Percentiles rank a stretch among this genome's conserved stretches.
These are phyloP conservation scores for Prosapia bicincta DNA, from an alignment of 2,888 invertebrate species.

Conservation along the genomic window DNA sequence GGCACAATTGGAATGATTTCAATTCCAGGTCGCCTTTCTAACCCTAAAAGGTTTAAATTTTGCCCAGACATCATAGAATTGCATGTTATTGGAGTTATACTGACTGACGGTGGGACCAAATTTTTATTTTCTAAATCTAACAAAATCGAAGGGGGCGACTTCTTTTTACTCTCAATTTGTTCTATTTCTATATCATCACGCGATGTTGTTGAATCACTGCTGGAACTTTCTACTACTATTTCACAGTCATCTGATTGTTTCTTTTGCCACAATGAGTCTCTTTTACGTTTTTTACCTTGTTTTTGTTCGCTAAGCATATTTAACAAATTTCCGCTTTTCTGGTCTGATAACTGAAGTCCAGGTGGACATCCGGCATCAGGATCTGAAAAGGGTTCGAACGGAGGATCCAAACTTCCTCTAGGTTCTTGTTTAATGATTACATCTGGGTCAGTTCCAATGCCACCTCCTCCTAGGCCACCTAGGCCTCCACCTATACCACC, in stretches of 20 bases:
- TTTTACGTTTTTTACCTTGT: conserved; percentile 53
- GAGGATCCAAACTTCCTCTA: conserved; percentile 37
- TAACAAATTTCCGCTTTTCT: conserved; percentile 15
- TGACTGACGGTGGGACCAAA: conserved; percentile 57
- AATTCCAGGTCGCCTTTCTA: conserved; percentile 71
- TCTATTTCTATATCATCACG: conserved; percentile 55
- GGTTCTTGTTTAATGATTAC: conserved; percentile 48
- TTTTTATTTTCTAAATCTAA: conserved; percentile 54
- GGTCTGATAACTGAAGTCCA: conserved; percentile 15
- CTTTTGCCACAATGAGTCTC: conserved; percentile 60
- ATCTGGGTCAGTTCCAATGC: conserved; percentile 41
- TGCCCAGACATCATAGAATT: conserved; percentile 46
- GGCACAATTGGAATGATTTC: conserved; percentile 80
- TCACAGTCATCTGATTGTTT: conserved; percentile 55
- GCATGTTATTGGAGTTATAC: conserved; percentile 56
- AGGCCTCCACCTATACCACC: conserved; percentile 47
- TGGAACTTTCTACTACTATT: conserved; percentile 59
- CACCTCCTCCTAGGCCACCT: conserved; percentile 41
- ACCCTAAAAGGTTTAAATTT: conserved; percentile 56
- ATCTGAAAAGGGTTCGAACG: conserved; percentile 30
- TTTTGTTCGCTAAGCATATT: conserved; percentile 13
- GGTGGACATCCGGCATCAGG: conserved; percentile 13
- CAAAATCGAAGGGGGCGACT: conserved; percentile 34
- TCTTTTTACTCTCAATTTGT: conserved; percentile 40
- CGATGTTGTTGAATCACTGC: conserved; percentile 57